Conservation (phyloP, 2,797 vertebrate genomes). For the Zalophus californianus region DNA sequence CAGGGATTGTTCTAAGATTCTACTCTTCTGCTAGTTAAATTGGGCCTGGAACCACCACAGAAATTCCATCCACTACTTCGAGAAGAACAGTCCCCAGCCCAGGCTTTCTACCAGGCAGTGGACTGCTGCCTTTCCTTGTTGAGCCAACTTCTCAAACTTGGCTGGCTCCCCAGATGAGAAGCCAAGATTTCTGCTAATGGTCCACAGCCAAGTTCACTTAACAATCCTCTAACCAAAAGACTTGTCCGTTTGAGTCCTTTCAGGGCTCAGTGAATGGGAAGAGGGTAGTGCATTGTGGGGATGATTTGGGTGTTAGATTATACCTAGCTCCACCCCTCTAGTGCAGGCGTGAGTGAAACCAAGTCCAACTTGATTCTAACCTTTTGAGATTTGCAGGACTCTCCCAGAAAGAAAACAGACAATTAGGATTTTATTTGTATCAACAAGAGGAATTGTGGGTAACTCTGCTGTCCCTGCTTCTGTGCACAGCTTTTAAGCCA, state of each 20-base stretch:
- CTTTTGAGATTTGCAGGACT: constrained; percentile 70
- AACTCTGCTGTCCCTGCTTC: constrained; percentile 72
- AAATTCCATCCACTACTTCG: constrained; percentile 80
- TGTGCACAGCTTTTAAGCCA: constrained; percentile 69
- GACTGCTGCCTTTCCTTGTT: constrained; percentile 74
- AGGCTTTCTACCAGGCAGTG: constrained; percentile 78
- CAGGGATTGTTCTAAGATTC: constrained; percentile 73
- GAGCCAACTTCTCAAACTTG: constrained; percentile 82
- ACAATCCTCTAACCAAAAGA: constrained; percentile 73
- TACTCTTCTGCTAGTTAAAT: constrained; percentile 77
- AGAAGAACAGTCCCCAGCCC: constrained; percentile 74
- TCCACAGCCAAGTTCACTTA: constrained; percentile 82
- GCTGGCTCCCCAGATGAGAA: constrained; percentile 81
- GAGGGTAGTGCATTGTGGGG: constrained; percentile 56
- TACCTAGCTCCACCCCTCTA: constrained; percentile 56
- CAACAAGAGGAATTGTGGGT: constrained; percentile 75
- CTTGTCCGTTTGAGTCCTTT: constrained; percentile 81
- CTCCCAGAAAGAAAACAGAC: constrained; percentile 74
- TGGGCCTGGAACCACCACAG: constrained; percentile 76
- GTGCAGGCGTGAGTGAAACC: constrained; percentile 63
- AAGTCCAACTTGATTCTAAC: constrained; percentile 64
- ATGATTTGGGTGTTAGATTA: constrained; percentile 68
- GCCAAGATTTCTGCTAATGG: constrained; percentile 80
- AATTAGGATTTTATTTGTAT: constrained; percentile 79
- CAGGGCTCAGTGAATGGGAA: constrained; percentile 75